These are phyloP conservation scores for Phylloscopus whistleri DNA, from an alignment of 2,113 vertebrate genomes.

Conservation along the genomic window DNA sequence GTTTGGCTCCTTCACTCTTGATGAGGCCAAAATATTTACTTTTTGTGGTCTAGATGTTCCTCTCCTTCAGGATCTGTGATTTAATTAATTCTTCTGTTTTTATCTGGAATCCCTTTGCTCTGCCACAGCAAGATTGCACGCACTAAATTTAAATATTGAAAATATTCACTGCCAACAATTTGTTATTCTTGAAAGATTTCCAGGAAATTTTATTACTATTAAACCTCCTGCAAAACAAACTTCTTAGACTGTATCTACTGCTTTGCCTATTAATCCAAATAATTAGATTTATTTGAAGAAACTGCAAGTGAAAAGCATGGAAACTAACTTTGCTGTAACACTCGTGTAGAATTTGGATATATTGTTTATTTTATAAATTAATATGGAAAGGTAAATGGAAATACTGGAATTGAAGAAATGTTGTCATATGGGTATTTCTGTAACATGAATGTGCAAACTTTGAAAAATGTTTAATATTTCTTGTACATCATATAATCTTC, in stretches of 20 bases:
- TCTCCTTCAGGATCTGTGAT: neutral
- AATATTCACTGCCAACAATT: neutral
- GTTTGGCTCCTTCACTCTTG: neutral
- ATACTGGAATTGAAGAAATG: neutral
- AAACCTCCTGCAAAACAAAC: neutral
- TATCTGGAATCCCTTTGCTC: neutral
- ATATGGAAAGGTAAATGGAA: neutral
- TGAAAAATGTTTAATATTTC: neutral
- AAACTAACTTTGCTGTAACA: neutral
- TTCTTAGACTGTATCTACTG: neutral
- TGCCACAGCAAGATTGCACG: neutral
- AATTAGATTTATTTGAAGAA: neutral
- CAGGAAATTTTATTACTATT: neutral
- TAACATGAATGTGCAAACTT: neutral
- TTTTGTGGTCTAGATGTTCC: neutral
- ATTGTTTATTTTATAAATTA: neutral
- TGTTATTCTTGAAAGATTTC: constrained; percentile 25
- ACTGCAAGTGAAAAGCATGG: neutral
- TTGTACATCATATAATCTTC: neutral
- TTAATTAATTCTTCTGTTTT: neutral
- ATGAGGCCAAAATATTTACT: neutral
- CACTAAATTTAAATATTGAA: neutral
- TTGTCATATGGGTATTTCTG: neutral
- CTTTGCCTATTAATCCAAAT: neutral
- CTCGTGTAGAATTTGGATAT: neutral